phyloP scores from a whole-genome alignment of 2,888 invertebrate genomes.

The Megamerina dolium region DNA sequence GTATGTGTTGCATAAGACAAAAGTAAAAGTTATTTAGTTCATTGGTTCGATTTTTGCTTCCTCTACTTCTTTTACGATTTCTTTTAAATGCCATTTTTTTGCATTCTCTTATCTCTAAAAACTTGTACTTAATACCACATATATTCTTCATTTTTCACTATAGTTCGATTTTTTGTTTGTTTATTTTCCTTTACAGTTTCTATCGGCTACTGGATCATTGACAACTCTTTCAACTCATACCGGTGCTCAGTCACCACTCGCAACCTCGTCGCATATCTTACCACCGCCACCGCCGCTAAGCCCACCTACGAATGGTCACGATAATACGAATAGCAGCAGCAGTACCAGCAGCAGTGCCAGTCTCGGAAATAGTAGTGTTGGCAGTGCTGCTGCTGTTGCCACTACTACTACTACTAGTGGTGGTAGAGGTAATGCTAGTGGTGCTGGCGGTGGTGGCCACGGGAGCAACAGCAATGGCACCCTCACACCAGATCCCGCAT shows the following conservation, averaged over 20 bases:
- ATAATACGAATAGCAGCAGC: too few species aligned
- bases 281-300: constrained; percentile 45
- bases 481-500: constrained; percentile 23
- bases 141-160: too few species aligned
- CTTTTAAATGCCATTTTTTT: too few species aligned
- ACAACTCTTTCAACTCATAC: constrained; percentile 15
- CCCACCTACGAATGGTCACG: constrained; percentile 50
- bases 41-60: too few species aligned
- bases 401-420: constrained; percentile 9
- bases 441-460: constrained; percentile 15
- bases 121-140: too few species aligned
- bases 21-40: too few species aligned
- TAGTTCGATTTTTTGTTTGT: too few species aligned
- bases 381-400: constrained; percentile 22
- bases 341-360: constrained; percentile 18
- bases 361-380: constrained; percentile 17
- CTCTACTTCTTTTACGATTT: too few species aligned
- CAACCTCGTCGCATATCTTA: constrained; percentile 35
- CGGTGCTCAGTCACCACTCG: constrained; percentile 23
- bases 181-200: constrained; percentile 24
- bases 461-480: constrained; percentile 21
- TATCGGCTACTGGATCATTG: constrained; percentile 24
- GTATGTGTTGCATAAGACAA: too few species aligned
- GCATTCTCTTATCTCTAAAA: too few species aligned
- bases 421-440: constrained; percentile 41